Evolutionary conservation across 1,140 invertebrate species (phyloP), one percentile per base, ranked within the genome.

Genomic region (Oscheius sp.): DNA sequence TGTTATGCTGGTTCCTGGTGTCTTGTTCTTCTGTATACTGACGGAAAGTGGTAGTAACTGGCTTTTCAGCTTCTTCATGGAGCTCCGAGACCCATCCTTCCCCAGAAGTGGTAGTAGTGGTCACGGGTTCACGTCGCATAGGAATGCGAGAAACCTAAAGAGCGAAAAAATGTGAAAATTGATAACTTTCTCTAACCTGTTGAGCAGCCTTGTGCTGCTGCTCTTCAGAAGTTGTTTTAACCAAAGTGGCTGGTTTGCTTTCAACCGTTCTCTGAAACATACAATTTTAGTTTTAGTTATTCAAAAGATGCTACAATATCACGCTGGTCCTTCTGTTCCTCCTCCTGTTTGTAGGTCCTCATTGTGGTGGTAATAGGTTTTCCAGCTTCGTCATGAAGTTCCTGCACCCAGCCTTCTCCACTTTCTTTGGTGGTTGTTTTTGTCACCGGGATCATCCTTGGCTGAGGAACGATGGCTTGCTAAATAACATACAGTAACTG

Each of bases 381-480:
- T 7, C 49, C 49, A 4, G 28, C 28, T 55, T 55, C 49, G 7
- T 55, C 49, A 26, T 23, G 49, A 15, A 55, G 15, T 4, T 55
- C 49, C 28, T 55, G 49, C 4, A 55, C 49, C 49, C 49, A 55
- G 15, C 49, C 49, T 55, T 68, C 55, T 35, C 55, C 49, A 68
- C 67, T 68, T 68, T 49, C 55, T 38, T 28, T 42, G 58, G 35
- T 34, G 58, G 58, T 32, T 68, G 67, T 68, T 38, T 58, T 64
- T 63, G 69, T 71, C 34, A 55, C 64, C 61, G 52, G 36, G 35
- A 68, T 15, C 35, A 28, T 55, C 49, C 23, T 55, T n/a, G 38
- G 10, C 49, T 55, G 15, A 4, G 49, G 49, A 55, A 26, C 49
- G 15, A n/a, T n/a, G n/a, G n/a, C n/a, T n/a, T n/a, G n/a, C n/a